Evolutionary conservation across 2,797 vertebrate genomes (phyloP), one percentile per base, ranked within the genome.

Genomic region (Tiaroga cobitis): DNA sequence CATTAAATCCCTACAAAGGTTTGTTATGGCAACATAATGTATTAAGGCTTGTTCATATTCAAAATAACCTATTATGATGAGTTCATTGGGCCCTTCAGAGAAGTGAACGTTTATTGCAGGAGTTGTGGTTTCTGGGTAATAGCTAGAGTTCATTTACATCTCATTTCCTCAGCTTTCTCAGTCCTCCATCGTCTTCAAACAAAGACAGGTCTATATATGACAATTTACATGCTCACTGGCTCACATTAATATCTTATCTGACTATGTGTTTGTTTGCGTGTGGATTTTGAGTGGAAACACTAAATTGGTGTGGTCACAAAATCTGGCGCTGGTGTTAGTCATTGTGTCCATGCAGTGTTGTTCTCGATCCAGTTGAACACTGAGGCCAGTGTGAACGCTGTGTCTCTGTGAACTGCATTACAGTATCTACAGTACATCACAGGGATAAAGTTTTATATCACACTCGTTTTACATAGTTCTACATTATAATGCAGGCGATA

Each of bases 381-480:
- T 80, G n/a, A 39, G 8, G 18, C 5, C 9, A 32, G 61, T 29
- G 61, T 65, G 61, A 65, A 16, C 15, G 5, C 26, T 9, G 19
- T 34, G 26, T 54, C 54, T 43, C 7, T 19, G 15, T 73, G 16
- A 69, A 24, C 63, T 77, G 43, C 69, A 61, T 79, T 54, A 39
- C 32, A 39, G 41, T 67, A 37, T 65, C 21, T 21, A 54, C 51
- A 21, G 75, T 72, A 74, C 82, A 81, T 67, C 39, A 26, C 46
- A 19, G 18, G 15, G 39, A 81, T 86, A 70, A 24, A n/a, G 73
- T 77, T 67, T 56, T 15, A 49, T 70, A 49, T 80, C 51, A 72
- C 3, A 59, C 37, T 69, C 2, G 32, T 51, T 88, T 84, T 88
- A 41, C 82, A 84, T 84, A 73, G 19, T 75, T n/a, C 10, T 59